phyloP scores from a whole-genome alignment of 2,888 invertebrate genomes.

The Amblyteles armatorius region DNA sequence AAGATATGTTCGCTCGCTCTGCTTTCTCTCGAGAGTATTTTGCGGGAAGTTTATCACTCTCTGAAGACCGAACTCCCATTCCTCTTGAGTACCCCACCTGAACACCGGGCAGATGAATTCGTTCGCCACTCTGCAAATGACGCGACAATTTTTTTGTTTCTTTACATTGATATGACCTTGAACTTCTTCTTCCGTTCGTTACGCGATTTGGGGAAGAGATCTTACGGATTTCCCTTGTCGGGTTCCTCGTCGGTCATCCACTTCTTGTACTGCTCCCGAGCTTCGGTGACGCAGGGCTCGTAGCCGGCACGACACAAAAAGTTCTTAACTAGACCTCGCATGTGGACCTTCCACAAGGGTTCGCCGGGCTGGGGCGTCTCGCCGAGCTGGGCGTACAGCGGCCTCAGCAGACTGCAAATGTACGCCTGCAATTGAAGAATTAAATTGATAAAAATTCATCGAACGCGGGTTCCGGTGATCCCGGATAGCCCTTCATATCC shows the following conservation, averaged over 20 bases:
- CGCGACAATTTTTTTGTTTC: not conserved
- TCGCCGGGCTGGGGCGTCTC: conserved; percentile 86
- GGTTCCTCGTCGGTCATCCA: conserved; percentile 92
- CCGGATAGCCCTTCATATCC: not conserved
- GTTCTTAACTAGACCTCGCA: conserved; percentile 89
- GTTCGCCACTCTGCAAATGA: conserved; percentile 88
- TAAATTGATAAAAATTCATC: not conserved
- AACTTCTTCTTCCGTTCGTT: not conserved
- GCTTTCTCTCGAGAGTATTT: conserved; percentile 86
- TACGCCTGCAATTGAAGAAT: conserved; percentile 86
- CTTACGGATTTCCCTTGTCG: conserved; percentile 93
- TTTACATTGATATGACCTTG: conserved; percentile 2
- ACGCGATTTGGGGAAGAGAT: conserved; percentile 69
- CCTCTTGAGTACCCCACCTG: conserved; percentile 92
- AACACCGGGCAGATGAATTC: conserved; percentile 93
- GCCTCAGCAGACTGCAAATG: conserved; percentile 89
- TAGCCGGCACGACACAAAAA: conserved; percentile 92
- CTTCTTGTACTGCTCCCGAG: conserved; percentile 89
- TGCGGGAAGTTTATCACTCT: conserved; percentile 91
- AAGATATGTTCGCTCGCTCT: conserved; percentile 91
- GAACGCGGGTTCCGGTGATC: not conserved
- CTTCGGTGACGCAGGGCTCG: conserved; percentile 91
- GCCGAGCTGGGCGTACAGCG: conserved; percentile 90
- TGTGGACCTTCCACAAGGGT: conserved; percentile 89
- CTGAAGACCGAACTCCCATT: conserved; percentile 93